Conservation (phyloP, 2,113 vertebrate genomes). For the Elaphurus davidianus region DNA sequence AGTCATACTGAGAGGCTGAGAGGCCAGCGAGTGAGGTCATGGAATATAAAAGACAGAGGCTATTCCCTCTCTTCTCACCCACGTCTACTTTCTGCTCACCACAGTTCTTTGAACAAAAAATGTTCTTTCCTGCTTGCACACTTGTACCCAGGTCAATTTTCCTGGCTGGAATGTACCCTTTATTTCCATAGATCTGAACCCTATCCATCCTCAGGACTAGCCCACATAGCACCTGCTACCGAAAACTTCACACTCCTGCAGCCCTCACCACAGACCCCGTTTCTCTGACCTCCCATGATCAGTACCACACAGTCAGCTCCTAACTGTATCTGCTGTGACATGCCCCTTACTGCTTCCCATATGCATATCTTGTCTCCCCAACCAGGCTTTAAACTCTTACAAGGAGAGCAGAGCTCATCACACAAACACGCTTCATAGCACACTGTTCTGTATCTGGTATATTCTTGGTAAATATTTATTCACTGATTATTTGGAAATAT, state of each 20-base stretch:
- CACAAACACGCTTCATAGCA: neutral
- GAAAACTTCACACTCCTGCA: neutral
- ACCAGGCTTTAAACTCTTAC: neutral
- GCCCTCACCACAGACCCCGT: neutral
- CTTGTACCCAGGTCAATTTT: neutral
- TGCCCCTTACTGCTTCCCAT: neutral
- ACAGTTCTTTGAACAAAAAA: neutral
- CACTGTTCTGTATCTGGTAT: neutral
- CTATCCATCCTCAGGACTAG: neutral
- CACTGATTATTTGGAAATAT: neutral
- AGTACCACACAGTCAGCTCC: neutral
- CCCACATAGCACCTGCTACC: neutral
- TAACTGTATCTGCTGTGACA: neutral
- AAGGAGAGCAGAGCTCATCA: neutral
- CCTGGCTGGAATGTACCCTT: neutral
- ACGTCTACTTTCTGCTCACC: neutral
- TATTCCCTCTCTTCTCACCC: neutral
- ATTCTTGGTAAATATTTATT: neutral
- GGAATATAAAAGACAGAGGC: neutral
- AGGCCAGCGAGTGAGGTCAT: neutral
- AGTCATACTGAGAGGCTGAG: neutral
- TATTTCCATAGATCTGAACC: neutral
- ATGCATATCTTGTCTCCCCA: neutral
- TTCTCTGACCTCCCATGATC: neutral
- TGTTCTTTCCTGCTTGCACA: neutral